Base-by-base conservation (phyloP, 2,797 vertebrate species). In the Acrossocheilus fasciatus region DNA sequence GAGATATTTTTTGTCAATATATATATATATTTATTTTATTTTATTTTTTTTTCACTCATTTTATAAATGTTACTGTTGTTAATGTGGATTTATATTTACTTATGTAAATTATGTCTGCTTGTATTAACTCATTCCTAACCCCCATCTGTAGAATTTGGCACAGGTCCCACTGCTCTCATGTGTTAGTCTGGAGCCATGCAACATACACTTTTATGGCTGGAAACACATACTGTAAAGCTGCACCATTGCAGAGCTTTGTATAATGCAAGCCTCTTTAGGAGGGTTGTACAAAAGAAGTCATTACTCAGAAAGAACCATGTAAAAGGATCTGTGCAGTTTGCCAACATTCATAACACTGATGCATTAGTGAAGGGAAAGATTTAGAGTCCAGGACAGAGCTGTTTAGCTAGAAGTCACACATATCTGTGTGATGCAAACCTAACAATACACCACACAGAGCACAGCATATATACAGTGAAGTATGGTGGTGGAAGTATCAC, bases 281-380 rank as follows among this genome's bases (percentile, higher is more conserved):
- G 23, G 20, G 20, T 47, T 26, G 15, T 68, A 50, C 54, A 83
- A 45, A 75, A 83, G 5, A 59, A 83, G 52, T 62, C 30, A 50
- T 75, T 75, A 50, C 41, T 75, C 72, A 74, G 72, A 75, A 83
- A 83, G 82, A 47, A 75, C 70, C 36, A 50, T 66, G 47, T 78
- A 78, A 69, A 68, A 78, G 45, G 54, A 75, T 81, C 62, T 74
- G 10, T 62, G 69, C 45, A 43, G 83, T 78, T 78, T 85, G 62
- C 45, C 47, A 68, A 52, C 78, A 77, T 68, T 41, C 59, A 52
- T 78, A 57, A 77, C 12, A 66, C 18, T 57, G 36, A 85, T 78
- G 23, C 8, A 64, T 9, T 15, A 7, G 34, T 57, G 62, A 54
- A 54, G 47, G 74, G 9, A 45, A 76, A 54, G 74, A 69, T 77